Conservation (phyloP, 2,888 invertebrate species). For the Sesia apiformis region DNA sequence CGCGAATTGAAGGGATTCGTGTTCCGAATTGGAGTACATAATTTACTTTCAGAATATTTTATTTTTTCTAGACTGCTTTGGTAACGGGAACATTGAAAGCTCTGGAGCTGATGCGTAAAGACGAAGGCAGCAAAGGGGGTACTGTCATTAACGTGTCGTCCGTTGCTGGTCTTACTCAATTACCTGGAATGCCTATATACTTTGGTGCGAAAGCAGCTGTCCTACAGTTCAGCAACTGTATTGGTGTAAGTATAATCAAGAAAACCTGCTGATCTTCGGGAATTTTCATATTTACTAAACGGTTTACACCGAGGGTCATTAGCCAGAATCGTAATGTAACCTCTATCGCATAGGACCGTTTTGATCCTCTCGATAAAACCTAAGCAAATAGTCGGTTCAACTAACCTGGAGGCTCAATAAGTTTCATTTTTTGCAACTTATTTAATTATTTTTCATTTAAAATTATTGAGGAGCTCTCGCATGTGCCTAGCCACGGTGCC, state of each 20-base stretch:
- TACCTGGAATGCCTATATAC: constrained; percentile 24
- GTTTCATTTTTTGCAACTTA: too few species aligned
- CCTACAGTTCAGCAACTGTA: constrained; percentile 24
- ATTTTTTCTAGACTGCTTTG: constrained; percentile 19
- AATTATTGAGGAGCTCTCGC: too few species aligned
- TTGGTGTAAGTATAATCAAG: constrained; percentile 21
- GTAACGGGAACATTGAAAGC: constrained; percentile 28
- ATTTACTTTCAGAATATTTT: background rate
- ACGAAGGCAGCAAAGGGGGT: constrained; percentile 32
- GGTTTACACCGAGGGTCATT: too few species aligned
- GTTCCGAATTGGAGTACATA: background rate
- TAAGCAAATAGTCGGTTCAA: too few species aligned
- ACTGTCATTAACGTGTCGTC: constrained; percentile 36
- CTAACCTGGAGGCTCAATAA: too few species aligned
- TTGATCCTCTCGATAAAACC: too few species aligned
- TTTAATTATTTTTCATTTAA: too few species aligned
- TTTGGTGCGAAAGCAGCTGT: constrained; percentile 28
- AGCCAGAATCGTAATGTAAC: too few species aligned
- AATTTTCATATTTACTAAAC: too few species aligned
- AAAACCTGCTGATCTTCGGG: too few species aligned
- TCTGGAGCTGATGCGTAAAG: constrained; percentile 30
- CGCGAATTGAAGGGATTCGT: background rate
- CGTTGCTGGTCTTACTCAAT: constrained; percentile 16
- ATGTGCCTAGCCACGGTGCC: too few species aligned
- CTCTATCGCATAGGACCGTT: too few species aligned